phyloP scores from a whole-genome alignment of 2,797 vertebrate species.

The Sorex maritimensis region DNA sequence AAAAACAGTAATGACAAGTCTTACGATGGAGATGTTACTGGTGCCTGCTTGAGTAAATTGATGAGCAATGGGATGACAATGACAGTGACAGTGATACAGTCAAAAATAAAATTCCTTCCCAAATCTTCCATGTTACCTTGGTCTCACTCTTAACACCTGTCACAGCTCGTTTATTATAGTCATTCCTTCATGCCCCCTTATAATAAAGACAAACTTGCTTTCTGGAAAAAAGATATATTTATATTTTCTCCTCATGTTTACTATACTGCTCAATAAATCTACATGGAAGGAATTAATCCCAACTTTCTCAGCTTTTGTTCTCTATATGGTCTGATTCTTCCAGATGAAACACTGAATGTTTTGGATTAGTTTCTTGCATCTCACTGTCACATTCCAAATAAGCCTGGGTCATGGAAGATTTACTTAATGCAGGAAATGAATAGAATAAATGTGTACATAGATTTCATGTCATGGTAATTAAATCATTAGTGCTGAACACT shows the following conservation, averaged over 20 bases:
- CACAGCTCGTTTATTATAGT: neutral
- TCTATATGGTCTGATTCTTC: conserved; percentile 44
- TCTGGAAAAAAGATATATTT: neutral
- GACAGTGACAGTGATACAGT: too few relatives aligned
- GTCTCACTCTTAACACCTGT: neutral
- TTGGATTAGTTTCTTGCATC: conserved; percentile 77
- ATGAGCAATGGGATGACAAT: too few relatives aligned
- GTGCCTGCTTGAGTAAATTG: too few relatives aligned
- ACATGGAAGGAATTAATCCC: conserved; percentile 50
- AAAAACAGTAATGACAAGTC: too few relatives aligned
- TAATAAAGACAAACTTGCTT: neutral
- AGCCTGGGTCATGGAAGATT: conserved; percentile 80
- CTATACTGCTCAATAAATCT: conserved; percentile 18
- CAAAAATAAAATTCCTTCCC: neutral
- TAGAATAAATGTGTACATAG: conserved; percentile 85
- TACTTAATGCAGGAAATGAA: conserved; percentile 83
- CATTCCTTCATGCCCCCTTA: neutral
- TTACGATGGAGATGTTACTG: too few relatives aligned
- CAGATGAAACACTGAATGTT: conserved; percentile 71
- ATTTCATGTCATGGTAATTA: conserved; percentile 80
- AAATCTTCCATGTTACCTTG: neutral
- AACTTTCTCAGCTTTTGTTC: conserved; percentile 67
- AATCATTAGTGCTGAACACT: conserved; percentile 82
- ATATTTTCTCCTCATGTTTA: neutral
- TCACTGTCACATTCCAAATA: conserved; percentile 81